Base-by-base conservation (phyloP, 2,888 invertebrate genomes). In the Drosophila subquinaria region DNA sequence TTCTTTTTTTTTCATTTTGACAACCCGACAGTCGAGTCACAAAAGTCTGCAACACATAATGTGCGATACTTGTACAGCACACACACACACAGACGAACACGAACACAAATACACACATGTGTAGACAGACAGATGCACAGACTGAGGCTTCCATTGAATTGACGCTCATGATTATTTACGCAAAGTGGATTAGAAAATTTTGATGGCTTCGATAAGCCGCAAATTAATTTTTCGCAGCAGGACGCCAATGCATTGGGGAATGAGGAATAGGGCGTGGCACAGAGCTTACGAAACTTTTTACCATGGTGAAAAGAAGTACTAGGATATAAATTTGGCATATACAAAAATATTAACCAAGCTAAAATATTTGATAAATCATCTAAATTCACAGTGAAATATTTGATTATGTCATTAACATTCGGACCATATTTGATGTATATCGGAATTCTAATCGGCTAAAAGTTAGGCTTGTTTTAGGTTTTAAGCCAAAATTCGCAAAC, bases 151-250 rank as follows among this genome's bases (percentile, higher is more conserved):
- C 56, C 82, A 71, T 73, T 82, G 79, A 88, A 88, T 88, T 85
- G 82, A 85, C 69, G 81, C 87, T 80, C 78, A 75, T 80, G 83
- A 88, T 83, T 89, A 88, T 89, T 83, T 81, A 87, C 84, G 88
- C 71, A 89, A 89, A 89, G 81, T 87, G 87, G 81, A 84, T 84
- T 83, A 83, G 76, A 87, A 73, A 68, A 76, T 83, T 88, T 82
- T 59, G 83, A 89, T 76, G 89, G 84, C 56, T 84, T 84, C 89
- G 84, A 84, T 89, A 87, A 84, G 84, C 89, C 81, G 88, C 84
- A 84, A 84, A 84, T 84, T 84, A 84, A 84, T 84, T 84, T 89
- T 65, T 52, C 73, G 36, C 83, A 60, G 64, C 64, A 63, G 55
- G 59, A 57, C 60, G 30, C 63, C 61, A 62, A 79, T 36, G 23